These are phyloP conservation scores for Cosmia pyralina DNA, from an alignment of 2,888 invertebrate genomes.

Conservation along the genomic window DNA sequence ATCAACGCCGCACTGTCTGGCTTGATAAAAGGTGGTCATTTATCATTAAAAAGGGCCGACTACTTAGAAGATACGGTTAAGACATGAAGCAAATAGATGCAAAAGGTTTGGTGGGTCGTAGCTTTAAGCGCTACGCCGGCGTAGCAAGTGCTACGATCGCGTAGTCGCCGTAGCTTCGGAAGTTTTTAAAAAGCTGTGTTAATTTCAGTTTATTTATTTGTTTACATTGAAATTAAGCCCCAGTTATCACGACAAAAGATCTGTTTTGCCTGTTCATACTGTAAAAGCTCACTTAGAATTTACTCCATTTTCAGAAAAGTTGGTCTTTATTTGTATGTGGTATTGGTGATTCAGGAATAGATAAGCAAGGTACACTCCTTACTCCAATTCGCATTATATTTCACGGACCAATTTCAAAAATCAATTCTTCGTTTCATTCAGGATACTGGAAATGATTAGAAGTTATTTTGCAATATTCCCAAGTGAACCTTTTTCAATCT, in stretches of 20 bases:
- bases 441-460: too few species aligned
- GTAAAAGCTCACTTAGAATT: neutral
- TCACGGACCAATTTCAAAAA: neutral
- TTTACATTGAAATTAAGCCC: too few species aligned
- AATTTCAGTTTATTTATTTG: neutral
- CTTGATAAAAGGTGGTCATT: slow-evolving; percentile 68
- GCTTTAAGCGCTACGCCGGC: slow-evolving; percentile 28
- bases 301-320: neutral
- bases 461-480: neutral
- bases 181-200: neutral
- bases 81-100: neutral
- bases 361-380: too few species aligned
- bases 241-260: neutral
- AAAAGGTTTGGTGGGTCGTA: slow-evolving; percentile 17
- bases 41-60: slow-evolving; percentile 66
- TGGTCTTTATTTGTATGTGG: too few species aligned
- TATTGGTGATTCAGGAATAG: too few species aligned
- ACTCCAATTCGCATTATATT: neutral
- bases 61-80: slow-evolving; percentile 42
- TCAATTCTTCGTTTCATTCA: too few species aligned
- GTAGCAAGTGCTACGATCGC: slow-evolving; percentile 40
- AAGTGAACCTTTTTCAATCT: slow-evolving; percentile 20
- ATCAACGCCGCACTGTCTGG: slow-evolving; percentile 65
- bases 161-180: neutral
- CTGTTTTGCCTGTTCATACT: neutral